Evolutionary conservation across 1,140 invertebrate species (phyloP), one percentile per base, ranked within the genome.

Genomic region (Bombus affinis): DNA sequence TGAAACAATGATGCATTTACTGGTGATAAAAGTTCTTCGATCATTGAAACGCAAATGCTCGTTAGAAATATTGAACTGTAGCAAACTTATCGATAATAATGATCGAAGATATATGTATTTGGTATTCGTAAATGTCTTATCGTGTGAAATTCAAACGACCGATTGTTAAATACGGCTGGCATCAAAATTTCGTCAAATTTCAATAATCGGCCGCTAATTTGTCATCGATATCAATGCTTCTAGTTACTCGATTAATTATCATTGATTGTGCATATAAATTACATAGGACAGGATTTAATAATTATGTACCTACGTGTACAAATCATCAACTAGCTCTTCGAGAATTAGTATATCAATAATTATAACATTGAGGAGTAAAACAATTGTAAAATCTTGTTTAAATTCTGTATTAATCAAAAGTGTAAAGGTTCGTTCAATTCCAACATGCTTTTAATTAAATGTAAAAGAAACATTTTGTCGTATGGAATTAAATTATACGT

Each of bases 151-250:
- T n/a, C 35, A 74, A 65, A 73, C 15, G 9, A 9, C 2, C 44
- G 22, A 32, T 74, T n/a, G 66, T 65, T 72, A 74, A 59, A 9
- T 35, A 32, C 18, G 39, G 22, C 8, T 59, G 13, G 28, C 25
- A 78, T 85, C 42, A 57, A 88, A 83, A 86, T 86, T 89, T 82
- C 73, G 66, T 88, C 70, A 83, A 77, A 47, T 88, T 89, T 87
- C 86, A 79, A 68, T 78, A 85, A 86, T 81, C 71, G 35, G 9
- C 15, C 70, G 57, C 71, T 89, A 85, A 89, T 86, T 83, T 87
- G 44, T 28, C 80, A 84, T 37, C 83, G 62, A 82, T 86, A 89
- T 79, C 78, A 81, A 85, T 88, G 66, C 59, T 25, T 37, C 70
- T 37, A 85, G 59, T 86, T 66, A 80, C 28, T 86, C 71, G 68